Conservation (phyloP, 1,140 invertebrate species). For the Hycleus phaleratus region DNA sequence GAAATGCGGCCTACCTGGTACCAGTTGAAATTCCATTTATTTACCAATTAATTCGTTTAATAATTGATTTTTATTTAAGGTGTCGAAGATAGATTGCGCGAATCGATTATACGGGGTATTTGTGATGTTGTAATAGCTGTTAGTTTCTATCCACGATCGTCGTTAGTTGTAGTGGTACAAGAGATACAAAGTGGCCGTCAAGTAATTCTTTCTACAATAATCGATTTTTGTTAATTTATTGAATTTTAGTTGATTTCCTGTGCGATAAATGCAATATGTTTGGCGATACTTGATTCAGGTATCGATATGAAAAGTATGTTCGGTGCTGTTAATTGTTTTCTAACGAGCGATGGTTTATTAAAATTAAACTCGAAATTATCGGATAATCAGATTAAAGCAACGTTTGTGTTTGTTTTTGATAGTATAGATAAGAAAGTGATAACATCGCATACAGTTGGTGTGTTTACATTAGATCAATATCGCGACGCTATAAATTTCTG, state of each 20-base stretch:
- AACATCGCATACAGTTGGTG: constrained; percentile 57
- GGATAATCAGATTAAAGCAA: constrained; percentile 44
- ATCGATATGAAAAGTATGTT: constrained; percentile 71
- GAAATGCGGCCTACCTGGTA: constrained; percentile 67
- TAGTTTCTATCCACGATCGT: constrained; percentile 66
- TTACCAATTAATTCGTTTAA: not conserved
- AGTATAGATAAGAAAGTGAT: constrained; percentile 56
- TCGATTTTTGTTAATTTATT: not conserved
- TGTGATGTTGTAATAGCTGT: constrained; percentile 65
- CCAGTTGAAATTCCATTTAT: constrained; percentile 14
- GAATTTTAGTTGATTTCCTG: constrained; percentile 62
- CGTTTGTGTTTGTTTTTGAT: constrained; percentile 64
- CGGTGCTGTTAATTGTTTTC: constrained; percentile 66
- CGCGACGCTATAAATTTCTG: constrained; percentile 55
- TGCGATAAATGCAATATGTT: constrained; percentile 71
- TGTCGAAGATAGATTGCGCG: constrained; percentile 62
- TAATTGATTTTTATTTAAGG: constrained; percentile 38
- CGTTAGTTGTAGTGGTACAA: constrained; percentile 71
- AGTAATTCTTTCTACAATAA: constrained; percentile 42
- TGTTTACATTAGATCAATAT: constrained; percentile 57
- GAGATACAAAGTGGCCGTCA: constrained; percentile 80
- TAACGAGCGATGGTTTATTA: constrained; percentile 55
- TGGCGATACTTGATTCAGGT: constrained; percentile 73
- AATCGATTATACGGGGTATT: constrained; percentile 65
- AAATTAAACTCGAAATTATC: constrained; percentile 51